These are phyloP conservation scores for Turritopsis rubra DNA, from an alignment of 30 jellyfish, hydroid and myxozoan genomes.

Conservation along the genomic window DNA sequence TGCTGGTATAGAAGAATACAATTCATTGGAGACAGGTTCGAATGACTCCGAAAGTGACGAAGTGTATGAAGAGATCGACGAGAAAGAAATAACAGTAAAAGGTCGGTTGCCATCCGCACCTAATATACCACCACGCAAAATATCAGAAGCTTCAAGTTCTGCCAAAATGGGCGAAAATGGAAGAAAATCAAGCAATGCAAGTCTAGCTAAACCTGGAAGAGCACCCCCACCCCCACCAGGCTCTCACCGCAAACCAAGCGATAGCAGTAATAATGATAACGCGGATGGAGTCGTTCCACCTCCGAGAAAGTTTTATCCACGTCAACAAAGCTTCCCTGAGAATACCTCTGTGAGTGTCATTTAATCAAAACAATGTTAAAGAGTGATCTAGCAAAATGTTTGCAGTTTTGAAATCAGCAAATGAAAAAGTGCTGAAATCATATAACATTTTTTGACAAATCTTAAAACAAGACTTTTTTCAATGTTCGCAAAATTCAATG, in stretches of 20 bases:
- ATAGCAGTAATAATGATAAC: neutral
- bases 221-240: slow-evolving; percentile 26
- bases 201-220: slow-evolving; percentile 5
- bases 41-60: neutral
- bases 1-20: neutral
- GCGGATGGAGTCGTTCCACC: neutral
- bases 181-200: neutral
- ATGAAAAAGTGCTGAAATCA: no score
- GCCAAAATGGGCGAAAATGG: neutral
- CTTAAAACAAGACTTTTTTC: no score
- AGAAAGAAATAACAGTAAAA: neutral
- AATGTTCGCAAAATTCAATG: no score
- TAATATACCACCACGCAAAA: neutral
- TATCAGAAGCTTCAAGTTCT: neutral
- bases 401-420: no score
- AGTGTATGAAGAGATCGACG: slow-evolving; percentile 15
- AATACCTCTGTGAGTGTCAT: neutral
- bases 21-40: neutral
- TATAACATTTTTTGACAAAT: no score
- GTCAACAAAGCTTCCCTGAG: neutral
- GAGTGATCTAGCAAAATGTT: no score
- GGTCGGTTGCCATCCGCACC: neutral
- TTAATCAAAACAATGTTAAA: neutral
- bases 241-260: neutral
- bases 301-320: slow-evolving; percentile 1